Base-by-base conservation (phyloP, 2,113 vertebrate genomes). In the Pelusios castaneus region DNA sequence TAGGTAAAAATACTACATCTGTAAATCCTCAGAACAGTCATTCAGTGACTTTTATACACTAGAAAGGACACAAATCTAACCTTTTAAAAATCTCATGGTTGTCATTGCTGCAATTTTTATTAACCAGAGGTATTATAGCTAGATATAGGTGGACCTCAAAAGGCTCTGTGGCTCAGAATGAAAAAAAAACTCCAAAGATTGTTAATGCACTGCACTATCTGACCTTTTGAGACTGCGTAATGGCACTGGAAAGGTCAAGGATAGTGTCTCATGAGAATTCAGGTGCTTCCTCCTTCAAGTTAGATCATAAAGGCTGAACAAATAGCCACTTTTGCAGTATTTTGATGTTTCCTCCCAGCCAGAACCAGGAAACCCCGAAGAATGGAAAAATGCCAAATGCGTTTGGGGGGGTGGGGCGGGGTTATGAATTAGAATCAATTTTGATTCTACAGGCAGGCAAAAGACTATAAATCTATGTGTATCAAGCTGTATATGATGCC, bases 211-310 rank as follows among this genome's bases (percentile, higher is more conserved):
- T 79, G 29, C 25, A 51, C 29, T 94, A 87, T 21, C 0, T 0
- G 54, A 89, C 34, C 10, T 82, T 49, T 85, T 13, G 86, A 79
- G 31, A 0, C 0, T 7, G 16, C 31, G 21, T 34, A 82, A 67
- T 51, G 75, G 80, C 13, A 11, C 25, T 82, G 56, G 51, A 93
- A 89, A 93, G 16, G 34, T 88, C 84, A 76, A 55, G 41, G 73
- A 0, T 52, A 90, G 56, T 27, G n/a, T 89, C 89, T 83, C 75
- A 9, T 34, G 13, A 51, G 80, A 31, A 9, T 84, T 95, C 89
- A 97, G 89, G 92, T 89, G 84, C 51, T 94, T 93, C 90, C 94
- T 92, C 56, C 67, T 94, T 82, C 13, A 10, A 63, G 22, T 43
- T 94, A 54, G 24, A 56, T 92, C 49, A 34, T 24, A 85, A 92